Conservation (phyloP, 2,797 vertebrate genomes). For the Helicolenus hilgendorfi region DNA sequence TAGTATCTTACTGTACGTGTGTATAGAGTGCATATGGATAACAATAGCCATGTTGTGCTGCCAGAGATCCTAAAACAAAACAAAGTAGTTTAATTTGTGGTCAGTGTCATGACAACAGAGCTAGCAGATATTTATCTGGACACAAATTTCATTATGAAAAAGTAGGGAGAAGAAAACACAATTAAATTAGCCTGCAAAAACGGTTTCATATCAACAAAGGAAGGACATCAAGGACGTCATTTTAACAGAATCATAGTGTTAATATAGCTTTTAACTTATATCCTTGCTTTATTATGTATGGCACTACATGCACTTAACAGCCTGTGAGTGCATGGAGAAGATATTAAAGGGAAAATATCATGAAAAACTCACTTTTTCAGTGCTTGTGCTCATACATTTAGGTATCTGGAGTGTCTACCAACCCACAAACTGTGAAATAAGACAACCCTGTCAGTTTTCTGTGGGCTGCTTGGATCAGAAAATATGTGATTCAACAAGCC, state of each 20-base stretch:
- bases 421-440: too few relatives aligned
- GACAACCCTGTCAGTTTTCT: too few relatives aligned
- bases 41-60: neutral
- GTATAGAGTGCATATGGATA: neutral
- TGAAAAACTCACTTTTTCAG: too few relatives aligned
- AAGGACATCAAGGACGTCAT: neutral
- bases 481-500: too few relatives aligned
- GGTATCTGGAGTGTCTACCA: too few relatives aligned
- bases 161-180: neutral
- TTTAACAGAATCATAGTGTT: neutral
- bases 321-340: neutral
- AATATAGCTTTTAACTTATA: neutral
- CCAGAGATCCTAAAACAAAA: neutral
- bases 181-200: conserved; percentile 12
- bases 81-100: neutral
- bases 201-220: neutral
- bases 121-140: neutral
- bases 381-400: too few relatives aligned
- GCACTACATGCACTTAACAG: neutral
- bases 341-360: neutral
- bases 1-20: neutral
- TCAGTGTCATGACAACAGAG: neutral
- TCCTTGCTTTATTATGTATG: neutral
- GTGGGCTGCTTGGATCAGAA: too few relatives aligned
- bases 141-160: neutral